Percentiles rank a stretch among this genome's conserved stretches.
Evolutionary conservation across 2,113 vertebrate species (phyloP).

Genomic region (Balaeniceps rex): DNA sequence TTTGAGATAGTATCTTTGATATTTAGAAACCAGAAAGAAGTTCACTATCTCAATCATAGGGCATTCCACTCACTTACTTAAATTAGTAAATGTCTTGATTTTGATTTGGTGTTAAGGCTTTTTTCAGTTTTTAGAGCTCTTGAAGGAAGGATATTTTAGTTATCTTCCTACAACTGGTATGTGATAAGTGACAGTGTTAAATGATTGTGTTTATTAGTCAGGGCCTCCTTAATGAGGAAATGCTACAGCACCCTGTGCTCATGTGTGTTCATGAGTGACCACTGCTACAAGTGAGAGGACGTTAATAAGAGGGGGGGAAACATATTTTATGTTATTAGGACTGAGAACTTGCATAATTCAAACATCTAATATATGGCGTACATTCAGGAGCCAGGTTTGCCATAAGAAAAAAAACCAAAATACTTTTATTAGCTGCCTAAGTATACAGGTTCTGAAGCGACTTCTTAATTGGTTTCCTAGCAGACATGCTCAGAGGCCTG

Average conservation of each 20-base stretch:
- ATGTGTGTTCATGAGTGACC: neutral
- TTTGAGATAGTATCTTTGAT: neutral
- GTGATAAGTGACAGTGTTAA: neutral
- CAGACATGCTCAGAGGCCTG: neutral
- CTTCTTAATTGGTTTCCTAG: neutral
- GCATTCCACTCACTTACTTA: neutral
- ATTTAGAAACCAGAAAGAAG: neutral
- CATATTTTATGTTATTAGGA: neutral
- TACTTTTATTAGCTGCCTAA: neutral
- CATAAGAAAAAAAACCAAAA: neutral
- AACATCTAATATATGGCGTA: neutral
- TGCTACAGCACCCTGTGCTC: neutral
- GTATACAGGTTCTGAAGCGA: neutral
- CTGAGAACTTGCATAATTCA: neutral
- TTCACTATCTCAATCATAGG: neutral
- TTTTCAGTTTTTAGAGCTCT: neutral
- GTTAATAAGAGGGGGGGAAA: neutral
- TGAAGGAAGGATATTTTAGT: neutral
- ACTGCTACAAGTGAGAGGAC: neutral
- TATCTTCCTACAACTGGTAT: neutral
- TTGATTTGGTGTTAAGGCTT: neutral
- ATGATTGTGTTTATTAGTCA: neutral
- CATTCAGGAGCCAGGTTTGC: neutral
- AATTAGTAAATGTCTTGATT: neutral
- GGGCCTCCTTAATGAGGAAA: neutral